phyloP scores from a whole-genome alignment of 1,140 invertebrate genomes.

The Solen grandis region DNA sequence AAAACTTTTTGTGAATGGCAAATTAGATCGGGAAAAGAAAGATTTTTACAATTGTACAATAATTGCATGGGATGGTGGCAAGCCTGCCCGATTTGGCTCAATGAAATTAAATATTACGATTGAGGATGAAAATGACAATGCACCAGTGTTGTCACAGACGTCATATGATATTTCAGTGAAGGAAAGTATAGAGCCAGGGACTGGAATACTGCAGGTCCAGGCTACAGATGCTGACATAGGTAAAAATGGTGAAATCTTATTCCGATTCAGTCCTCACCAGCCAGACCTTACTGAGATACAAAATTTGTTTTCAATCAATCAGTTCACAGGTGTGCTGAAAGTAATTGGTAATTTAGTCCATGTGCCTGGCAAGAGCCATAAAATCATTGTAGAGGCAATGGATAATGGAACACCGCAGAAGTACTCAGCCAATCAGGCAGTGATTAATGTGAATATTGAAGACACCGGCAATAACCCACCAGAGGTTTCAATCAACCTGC shows the following conservation, averaged over 20 bases:
- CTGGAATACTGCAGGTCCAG: slow-evolving; percentile 83
- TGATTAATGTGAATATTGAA: slow-evolving; percentile 85
- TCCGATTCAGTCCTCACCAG: slow-evolving; percentile 81
- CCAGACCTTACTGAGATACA: slow-evolving; percentile 56
- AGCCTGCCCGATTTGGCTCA: slow-evolving; percentile 93
- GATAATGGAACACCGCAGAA: slow-evolving; percentile 80
- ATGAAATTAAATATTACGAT: slow-evolving; percentile 87
- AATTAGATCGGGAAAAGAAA: slow-evolving; percentile 92
- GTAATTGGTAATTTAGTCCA: slow-evolving; percentile 80
- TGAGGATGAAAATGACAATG: slow-evolving; percentile 94
- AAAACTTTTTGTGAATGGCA: slow-evolving; percentile 63
- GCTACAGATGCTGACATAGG: slow-evolving; percentile 94
- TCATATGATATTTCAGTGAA: slow-evolving; percentile 88
- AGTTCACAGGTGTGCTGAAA: slow-evolving; percentile 64
- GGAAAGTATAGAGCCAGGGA: slow-evolving; percentile 68
- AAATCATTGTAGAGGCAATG: slow-evolving; percentile 76
- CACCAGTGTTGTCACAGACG: slow-evolving; percentile 89
- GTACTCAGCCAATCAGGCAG: slow-evolving; percentile 83
- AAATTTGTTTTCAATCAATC: slow-evolving; percentile 80
- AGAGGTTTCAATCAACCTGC: slow-evolving; percentile 85
- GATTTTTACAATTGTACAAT: slow-evolving; percentile 90
- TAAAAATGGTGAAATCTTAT: slow-evolving; percentile 92
- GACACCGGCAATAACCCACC: slow-evolving; percentile 97
- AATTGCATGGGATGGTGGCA: slow-evolving; percentile 94
- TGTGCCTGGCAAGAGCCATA: slow-evolving; percentile 64